phyloP scores from a whole-genome alignment of 1,140 invertebrate genomes.

The Bombus polaris region DNA sequence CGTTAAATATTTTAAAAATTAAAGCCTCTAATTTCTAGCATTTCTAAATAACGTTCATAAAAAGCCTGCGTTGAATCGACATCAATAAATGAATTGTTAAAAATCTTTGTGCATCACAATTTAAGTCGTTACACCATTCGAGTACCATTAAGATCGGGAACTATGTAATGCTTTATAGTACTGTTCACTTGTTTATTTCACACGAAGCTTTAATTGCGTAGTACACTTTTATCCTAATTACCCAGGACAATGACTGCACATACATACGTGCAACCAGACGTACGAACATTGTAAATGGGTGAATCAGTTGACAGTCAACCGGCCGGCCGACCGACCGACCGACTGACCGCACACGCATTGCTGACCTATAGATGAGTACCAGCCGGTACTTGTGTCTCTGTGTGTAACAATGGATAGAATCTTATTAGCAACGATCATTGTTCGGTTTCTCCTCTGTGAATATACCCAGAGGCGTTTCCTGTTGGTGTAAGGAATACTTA shows the following conservation, averaged over 20 bases:
- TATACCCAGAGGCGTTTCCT: neutral
- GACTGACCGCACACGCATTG: conserved; percentile 67
- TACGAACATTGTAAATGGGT: conserved; percentile 52
- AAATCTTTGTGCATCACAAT: neutral
- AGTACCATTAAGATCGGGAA: neutral
- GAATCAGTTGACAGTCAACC: conserved; percentile 61
- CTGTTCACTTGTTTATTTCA: conserved; percentile 5
- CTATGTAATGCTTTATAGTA: neutral
- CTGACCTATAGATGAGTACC: conserved; percentile 46
- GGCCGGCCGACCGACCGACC: conserved; percentile 72
- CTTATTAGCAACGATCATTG: conserved; percentile 41
- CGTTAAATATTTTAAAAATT: neutral
- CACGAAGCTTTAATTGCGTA: neutral
- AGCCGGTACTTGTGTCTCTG: conserved; percentile 34
- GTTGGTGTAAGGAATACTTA: neutral
- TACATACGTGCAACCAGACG: neutral
- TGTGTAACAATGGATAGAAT: conserved; percentile 47
- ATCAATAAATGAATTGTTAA: neutral
- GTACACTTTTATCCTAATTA: conserved; percentile 44
- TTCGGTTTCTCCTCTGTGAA: conserved; percentile 17
- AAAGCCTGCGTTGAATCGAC: neutral
- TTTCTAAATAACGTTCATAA: neutral
- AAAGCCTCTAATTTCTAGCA: neutral
- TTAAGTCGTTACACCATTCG: neutral
- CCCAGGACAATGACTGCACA: conserved; percentile 15